Conservation (phyloP, 2,797 vertebrate genomes). For the Thalassophryne amazonica region DNA sequence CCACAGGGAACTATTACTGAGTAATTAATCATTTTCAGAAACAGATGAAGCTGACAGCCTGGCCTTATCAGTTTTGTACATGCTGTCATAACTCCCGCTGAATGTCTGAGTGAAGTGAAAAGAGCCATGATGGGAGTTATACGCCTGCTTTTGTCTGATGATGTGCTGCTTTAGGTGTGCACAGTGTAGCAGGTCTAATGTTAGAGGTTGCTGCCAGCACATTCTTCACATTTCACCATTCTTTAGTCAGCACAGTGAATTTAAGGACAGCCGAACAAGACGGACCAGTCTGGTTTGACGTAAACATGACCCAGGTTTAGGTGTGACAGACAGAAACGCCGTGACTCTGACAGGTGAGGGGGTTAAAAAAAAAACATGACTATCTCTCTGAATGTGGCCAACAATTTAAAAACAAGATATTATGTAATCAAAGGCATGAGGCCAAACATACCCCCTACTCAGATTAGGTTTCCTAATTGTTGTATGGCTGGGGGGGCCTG, state of each 20-base stretch:
- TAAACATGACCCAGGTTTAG: constrained; percentile 10
- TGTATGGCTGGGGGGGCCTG: too few species aligned
- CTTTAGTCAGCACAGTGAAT: constrained; percentile 16
- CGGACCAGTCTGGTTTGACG: constrained; percentile 55
- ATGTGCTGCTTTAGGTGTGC: background rate
- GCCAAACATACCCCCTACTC: background rate
- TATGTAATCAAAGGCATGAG: background rate
- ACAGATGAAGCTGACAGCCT: too few species aligned
- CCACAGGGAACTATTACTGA: too few species aligned
- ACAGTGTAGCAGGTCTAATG: background rate
- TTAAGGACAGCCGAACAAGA: constrained; percentile 56
- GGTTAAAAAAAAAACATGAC: background rate
- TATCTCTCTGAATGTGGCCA: background rate
- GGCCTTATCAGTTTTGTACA: too few species aligned
- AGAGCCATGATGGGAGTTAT: background rate
- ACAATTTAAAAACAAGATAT: background rate
- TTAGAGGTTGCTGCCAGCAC: constrained; percentile 15
- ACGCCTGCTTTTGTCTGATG: background rate
- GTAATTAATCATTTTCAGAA: too few species aligned
- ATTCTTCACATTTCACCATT: constrained; percentile 58
- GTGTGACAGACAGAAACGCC: constrained; percentile 10
- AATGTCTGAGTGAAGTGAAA: too few species aligned
- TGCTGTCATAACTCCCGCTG: too few species aligned
- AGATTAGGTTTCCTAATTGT: background rate
- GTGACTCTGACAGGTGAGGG: background rate